These are phyloP conservation scores for Ecdyonurus torrentis DNA, from an alignment of 2,888 invertebrate genomes.

Conservation along the genomic window DNA sequence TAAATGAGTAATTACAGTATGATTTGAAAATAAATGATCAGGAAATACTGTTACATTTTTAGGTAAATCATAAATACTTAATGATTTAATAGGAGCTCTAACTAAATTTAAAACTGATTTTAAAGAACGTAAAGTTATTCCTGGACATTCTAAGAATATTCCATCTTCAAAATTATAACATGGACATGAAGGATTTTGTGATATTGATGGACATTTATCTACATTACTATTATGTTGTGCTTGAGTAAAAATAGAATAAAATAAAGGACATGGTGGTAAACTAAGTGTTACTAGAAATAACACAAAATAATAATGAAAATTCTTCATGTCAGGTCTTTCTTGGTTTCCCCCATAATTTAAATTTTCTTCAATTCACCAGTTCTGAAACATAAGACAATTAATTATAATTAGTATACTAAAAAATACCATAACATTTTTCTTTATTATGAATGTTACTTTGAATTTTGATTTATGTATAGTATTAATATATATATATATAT, in stretches of 20 bases:
- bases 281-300: not conserved
- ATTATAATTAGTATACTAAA: not conserved
- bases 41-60: conserved; percentile 58
- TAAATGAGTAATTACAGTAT: conserved; percentile 48
- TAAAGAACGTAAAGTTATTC: conserved; percentile 57
- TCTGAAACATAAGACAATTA: not conserved
- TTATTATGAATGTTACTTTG: no score
- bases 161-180: conserved; percentile 89
- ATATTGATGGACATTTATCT: conserved; percentile 50
- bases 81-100: conserved; percentile 47
- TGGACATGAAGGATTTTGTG: conserved; percentile 67
- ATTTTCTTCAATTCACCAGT: not conserved
- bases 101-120: conserved; percentile 43
- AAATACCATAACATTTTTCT: no score
- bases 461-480: no score
- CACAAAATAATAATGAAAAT: not conserved
- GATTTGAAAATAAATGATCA: conserved; percentile 54
- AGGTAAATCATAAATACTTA: conserved; percentile 79
- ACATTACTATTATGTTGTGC: conserved; percentile 15
- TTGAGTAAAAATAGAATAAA: not conserved
- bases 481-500: no score
- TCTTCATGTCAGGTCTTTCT: not conserved
- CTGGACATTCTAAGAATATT: conserved; percentile 75
- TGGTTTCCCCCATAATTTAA: not conserved
- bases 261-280: not conserved